Conservation (phyloP, 2,888 invertebrate genomes). For the Papilio elwesi region DNA sequence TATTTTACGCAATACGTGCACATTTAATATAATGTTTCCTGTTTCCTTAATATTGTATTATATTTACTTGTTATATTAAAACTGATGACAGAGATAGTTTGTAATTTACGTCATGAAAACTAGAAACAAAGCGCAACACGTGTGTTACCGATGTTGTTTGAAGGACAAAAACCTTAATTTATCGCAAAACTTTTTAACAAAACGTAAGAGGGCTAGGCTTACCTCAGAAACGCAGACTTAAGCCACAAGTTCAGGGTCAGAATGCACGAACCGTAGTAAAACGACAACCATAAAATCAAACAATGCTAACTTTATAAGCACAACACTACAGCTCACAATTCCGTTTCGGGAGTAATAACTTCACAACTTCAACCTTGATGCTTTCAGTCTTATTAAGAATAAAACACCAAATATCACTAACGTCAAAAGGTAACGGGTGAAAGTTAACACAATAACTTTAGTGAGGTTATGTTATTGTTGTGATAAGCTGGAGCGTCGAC, state of each 20-base stretch:
- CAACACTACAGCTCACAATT: slow-evolving; percentile 54
- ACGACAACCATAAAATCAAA: slow-evolving; percentile 61
- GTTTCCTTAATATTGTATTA: slow-evolving; percentile 13
- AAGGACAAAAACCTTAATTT: slow-evolving; percentile 2
- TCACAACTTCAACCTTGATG: slow-evolving; percentile 32
- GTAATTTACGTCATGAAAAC: slow-evolving; percentile 21
- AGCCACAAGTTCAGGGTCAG: slow-evolving; percentile 69
- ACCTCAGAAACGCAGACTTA: slow-evolving; percentile 48
- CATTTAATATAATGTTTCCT: slow-evolving; percentile 6
- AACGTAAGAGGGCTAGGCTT: slow-evolving; percentile 50
- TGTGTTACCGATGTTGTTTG: not conserved
- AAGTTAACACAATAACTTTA: slow-evolving; percentile 64
- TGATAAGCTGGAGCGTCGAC: slow-evolving; percentile 56
- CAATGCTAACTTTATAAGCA: slow-evolving; percentile 72
- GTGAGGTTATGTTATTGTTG: slow-evolving; percentile 74
- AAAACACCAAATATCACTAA: slow-evolving; percentile 38
- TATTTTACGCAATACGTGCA: not conserved
- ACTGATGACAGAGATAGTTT: slow-evolving; percentile 16
- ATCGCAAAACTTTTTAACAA: not conserved
- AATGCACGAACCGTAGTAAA: slow-evolving; percentile 58
- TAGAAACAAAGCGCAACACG: slow-evolving; percentile 27
- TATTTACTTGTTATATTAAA: not conserved
- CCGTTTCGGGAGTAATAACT: slow-evolving; percentile 43
- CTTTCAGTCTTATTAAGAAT: slow-evolving; percentile 20
- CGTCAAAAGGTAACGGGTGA: slow-evolving; percentile 50